Conservation (phyloP, 2,888 invertebrate species). For the Aelia acuminata region DNA sequence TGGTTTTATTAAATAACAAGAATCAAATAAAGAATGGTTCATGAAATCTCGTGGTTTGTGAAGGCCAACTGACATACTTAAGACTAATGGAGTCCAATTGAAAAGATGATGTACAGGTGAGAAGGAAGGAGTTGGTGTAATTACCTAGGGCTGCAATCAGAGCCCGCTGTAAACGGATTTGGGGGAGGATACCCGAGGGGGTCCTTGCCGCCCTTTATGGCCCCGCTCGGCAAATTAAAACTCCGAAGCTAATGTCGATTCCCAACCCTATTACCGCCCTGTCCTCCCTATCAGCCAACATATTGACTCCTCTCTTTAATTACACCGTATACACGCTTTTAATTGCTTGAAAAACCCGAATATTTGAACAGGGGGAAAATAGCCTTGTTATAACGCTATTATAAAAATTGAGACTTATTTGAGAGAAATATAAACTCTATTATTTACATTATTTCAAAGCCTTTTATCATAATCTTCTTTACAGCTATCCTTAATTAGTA, state of each 20-base stretch:
- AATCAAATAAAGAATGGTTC: not conserved
- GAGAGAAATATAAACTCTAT: too few relatives aligned
- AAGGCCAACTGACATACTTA: not conserved
- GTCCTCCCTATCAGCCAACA: slow-evolving; percentile 38
- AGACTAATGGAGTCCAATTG: not conserved
- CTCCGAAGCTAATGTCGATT: slow-evolving; percentile 44
- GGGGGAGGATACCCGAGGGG: slow-evolving; percentile 21
- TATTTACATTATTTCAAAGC: too few relatives aligned
- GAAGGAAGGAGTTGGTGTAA: slow-evolving; percentile 34
- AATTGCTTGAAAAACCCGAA: not conserved
- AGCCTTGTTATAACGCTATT: too few relatives aligned
- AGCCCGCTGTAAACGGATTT: slow-evolving; percentile 35
- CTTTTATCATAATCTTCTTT: too few relatives aligned
- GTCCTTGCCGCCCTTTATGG: slow-evolving; percentile 43
- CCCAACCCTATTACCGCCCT: slow-evolving; percentile 16
- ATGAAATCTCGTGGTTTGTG: not conserved
- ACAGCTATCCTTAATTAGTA: too few relatives aligned
- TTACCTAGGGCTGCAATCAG: slow-evolving; percentile 37
- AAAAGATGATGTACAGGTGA: slow-evolving; percentile 32
- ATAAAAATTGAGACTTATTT: too few relatives aligned
- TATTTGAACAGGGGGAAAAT: too few relatives aligned
- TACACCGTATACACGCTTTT: slow-evolving; percentile 23
- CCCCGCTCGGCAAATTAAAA: slow-evolving; percentile 40
- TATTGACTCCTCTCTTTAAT: slow-evolving; percentile 37
- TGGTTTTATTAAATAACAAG: too few relatives aligned